phyloP scores from a whole-genome alignment of 1,140 invertebrate genomes.

The Glomeris maerens region DNA sequence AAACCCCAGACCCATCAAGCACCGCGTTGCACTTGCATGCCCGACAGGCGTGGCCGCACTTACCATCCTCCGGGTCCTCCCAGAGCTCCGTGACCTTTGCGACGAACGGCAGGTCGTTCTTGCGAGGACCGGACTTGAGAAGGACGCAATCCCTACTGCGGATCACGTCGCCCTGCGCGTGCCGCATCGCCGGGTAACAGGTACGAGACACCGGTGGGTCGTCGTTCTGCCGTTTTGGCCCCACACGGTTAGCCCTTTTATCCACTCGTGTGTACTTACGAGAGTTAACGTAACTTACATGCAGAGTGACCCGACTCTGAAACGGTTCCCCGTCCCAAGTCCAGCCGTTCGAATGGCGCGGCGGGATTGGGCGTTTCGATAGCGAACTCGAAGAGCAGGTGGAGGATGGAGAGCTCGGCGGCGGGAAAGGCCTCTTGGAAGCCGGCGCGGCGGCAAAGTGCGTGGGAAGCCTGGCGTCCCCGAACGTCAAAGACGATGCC shows the following conservation, averaged over 20 bases:
- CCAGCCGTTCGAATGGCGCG: conserved; percentile 83
- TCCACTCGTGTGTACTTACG: too few species aligned
- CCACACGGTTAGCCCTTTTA: conserved; percentile 12
- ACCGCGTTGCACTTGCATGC: too few species aligned
- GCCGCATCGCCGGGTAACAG: conserved; percentile 78
- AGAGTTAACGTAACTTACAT: conserved; percentile 57
- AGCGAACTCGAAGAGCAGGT: too few species aligned
- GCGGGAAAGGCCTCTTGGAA: too few species aligned
- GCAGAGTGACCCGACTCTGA: conserved; percentile 68
- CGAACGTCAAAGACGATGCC: too few species aligned
- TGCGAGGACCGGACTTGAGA: conserved; percentile 61
- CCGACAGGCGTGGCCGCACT: conserved; percentile 25
- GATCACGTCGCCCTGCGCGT: conserved; percentile 70
- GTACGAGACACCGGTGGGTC: conserved; percentile 50
- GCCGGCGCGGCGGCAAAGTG: too few species aligned
- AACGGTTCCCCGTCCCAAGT: conserved; percentile 71
- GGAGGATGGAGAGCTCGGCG: too few species aligned
- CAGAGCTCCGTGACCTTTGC: conserved; percentile 85
- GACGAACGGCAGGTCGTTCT: conserved; percentile 79
- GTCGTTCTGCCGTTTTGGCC: conserved; percentile 72
- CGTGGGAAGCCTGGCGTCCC: too few species aligned
- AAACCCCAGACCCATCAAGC: not conserved
- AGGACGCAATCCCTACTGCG: conserved; percentile 71
- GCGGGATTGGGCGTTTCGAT: too few species aligned
- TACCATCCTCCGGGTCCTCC: conserved; percentile 87